Evolutionary conservation across 2,797 vertebrate genomes (phyloP), one percentile per base, ranked within the genome.

Genomic region (Bradypodion pumilum): DNA sequence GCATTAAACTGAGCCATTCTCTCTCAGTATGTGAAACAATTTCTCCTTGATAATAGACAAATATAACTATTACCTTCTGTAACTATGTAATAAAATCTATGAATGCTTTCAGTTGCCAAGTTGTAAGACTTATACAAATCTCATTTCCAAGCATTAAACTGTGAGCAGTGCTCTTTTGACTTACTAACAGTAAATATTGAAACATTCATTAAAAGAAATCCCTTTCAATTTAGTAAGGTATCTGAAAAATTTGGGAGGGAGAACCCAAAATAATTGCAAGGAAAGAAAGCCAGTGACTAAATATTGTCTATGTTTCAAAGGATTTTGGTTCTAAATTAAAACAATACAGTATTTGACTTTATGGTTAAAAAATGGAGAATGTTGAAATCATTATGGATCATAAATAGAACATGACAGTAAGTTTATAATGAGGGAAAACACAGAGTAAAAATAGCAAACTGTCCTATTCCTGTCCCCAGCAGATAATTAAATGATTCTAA

Each of bases 331-430:
- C 19, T 90, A 89, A 90, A 93, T 27, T 56, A 66, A 27, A 59
- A 77, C 63, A 77, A 60, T 44, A 77, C 63, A 77, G 60, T 44
- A 59, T 60, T 69, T 44, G 63, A 76, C 77, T 60, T 68, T 60
- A 77, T 60, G 35, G 46, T 37, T 80, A 63, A 75, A 81, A 76
- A 60, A 80, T 65, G 72, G 84, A 92, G 90, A 93, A 93, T 91
- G 85, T 78, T 85, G 76, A 77, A 97, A 97, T 83, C 95, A 42
- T 95, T 97, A 93, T 96, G 96, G 94, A 97, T 97, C 89, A 97
- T 94, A 83, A 96, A 97, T 92, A 97, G 96, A 0, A 95, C 94
- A 83, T 95, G 91, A 5, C 27, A 89, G 65, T 52, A 85, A 35
- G 74, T 90, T 91, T 93, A 92, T 68, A 74, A n/a, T 72, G 88